Percentiles rank a stretch among this genome's conserved stretches.
Evolutionary conservation across 2,888 invertebrate genomes (phyloP).

Genomic region (Argyresthia goedartella): DNA sequence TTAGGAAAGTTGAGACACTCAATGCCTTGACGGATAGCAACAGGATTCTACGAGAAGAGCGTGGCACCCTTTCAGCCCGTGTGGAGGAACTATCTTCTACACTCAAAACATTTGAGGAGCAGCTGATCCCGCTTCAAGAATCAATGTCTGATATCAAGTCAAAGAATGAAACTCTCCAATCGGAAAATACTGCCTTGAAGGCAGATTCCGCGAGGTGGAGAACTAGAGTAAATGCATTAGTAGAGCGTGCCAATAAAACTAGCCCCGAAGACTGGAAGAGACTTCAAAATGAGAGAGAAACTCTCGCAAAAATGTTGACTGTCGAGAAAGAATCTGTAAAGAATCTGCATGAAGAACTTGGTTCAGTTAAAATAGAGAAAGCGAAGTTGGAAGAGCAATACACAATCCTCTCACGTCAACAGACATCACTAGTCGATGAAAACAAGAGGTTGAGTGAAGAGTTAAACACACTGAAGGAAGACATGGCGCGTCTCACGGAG

Average conservation of each 20-base stretch:
- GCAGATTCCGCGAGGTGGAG: conserved; percentile 89
- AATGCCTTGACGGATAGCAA: conserved; percentile 96
- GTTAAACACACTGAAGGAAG: conserved; percentile 67
- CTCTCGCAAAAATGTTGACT: conserved; percentile 81
- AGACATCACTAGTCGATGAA: conserved; percentile 72
- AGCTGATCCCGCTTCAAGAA: conserved; percentile 83
- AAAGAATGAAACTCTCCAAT: conserved; percentile 78
- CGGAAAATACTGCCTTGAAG: conserved; percentile 83
- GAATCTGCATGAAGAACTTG: conserved; percentile 77
- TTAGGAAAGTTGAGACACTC: conserved; percentile 90
- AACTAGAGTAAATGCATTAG: conserved; percentile 85
- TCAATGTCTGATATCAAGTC: conserved; percentile 78
- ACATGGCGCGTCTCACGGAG: conserved; percentile 69
- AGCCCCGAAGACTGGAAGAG: conserved; percentile 94
- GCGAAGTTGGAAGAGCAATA: conserved; percentile 78
- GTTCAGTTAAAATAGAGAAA: conserved; percentile 74
- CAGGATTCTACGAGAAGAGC: conserved; percentile 87
- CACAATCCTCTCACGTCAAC: conserved; percentile 68
- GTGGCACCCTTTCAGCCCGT: conserved; percentile 75
- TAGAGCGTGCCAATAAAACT: conserved; percentile 91
- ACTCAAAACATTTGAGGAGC: conserved; percentile 74
- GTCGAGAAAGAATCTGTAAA: conserved; percentile 80
- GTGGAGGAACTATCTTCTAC: conserved; percentile 77
- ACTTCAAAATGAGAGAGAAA: conserved; percentile 85
- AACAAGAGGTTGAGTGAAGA: conserved; percentile 77